Evolutionary conservation across 2,113 vertebrate species (phyloP), one percentile per base, ranked within the genome.

Genomic region (Pimephales promelas): DNA sequence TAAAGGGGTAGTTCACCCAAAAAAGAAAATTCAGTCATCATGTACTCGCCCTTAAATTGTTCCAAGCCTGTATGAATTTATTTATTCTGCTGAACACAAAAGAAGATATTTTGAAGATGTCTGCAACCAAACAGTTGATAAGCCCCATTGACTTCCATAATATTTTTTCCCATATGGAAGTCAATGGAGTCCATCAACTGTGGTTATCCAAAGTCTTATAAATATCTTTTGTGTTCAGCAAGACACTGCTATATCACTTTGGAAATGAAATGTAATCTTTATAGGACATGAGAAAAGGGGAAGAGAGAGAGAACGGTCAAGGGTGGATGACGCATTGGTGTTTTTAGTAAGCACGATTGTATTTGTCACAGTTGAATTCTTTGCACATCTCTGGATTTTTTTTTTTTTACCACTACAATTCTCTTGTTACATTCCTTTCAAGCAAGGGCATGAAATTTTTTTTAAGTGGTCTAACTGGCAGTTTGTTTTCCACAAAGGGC

Each of bases 281-380:
- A 40, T 40, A 45, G n/a, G n/a, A 31, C 9, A 26, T 31, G 18
- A 1, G 45, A 49, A 66, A 79, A 22, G 54, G 14, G 34, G 78
- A 79, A 79, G 43, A 24, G 18, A 24, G 18, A 79, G 43, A 16
- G 18, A 66, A 52, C 2, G 3, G 57, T 20, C 43, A 49, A 49
- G 59, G 40, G 24, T 79, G 56, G 40, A 43, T 79, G 61, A 66
- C 28, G 49, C 59, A 79, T 31, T 31, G 10, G 36, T 64, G 78
- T 64, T 64, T 18, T 79, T 34, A 26, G 8, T 5, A 4, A 34
- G 34, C 5, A 0, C 28, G 26, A 47, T n/a, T 34, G 77, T n/a
- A 43, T 40, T 79, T 79, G 10, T 49, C 59, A 66, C 49, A 14
- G 59, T 9, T 70, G 4, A 70, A 40, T 56, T n/a, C 24, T 54